Evolutionary conservation across 2,888 invertebrate species (phyloP).

Genomic region (Reticulitermes lucifugus): DNA sequence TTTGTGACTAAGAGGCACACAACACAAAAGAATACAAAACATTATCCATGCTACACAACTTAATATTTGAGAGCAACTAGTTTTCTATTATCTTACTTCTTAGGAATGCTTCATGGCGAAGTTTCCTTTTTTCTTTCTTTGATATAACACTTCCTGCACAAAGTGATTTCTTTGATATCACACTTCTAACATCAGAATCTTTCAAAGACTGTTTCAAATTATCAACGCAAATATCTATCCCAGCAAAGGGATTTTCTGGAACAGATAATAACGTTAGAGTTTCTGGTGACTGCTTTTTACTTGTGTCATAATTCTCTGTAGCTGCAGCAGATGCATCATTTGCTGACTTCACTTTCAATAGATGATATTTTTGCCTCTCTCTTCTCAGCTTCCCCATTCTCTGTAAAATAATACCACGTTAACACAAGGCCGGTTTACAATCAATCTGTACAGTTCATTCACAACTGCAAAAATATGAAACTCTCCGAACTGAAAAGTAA

Average conservation of each 20-base stretch:
- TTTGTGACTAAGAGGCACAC: no score
- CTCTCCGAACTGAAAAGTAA: no score
- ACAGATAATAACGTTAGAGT: neutral
- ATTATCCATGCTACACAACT: no score
- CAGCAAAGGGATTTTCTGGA: slow-evolving; percentile 7
- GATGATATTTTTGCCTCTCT: slow-evolving; percentile 15
- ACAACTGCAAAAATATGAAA: no score
- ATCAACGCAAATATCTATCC: neutral
- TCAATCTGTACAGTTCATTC: no score
- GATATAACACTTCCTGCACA: neutral
- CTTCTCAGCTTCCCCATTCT: slow-evolving; percentile 23
- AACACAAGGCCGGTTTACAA: no score
- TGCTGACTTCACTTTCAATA: neutral
- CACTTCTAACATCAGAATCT: slow-evolving; percentile 20
- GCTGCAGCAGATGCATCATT: neutral
- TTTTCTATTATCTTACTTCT: neutral
- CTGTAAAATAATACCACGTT: neutral
- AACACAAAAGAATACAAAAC: no score
- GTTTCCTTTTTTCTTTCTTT: slow-evolving; percentile 26
- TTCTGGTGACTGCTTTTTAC: neutral
- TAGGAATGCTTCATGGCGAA: slow-evolving; percentile 31
- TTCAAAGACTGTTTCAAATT: neutral
- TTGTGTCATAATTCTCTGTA: neutral
- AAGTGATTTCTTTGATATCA: neutral
- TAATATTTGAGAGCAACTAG: no score